Percentiles rank a stretch among this genome's conserved stretches.
Evolutionary conservation across 2,113 vertebrate species (phyloP).

Genomic region (Onychostruthus taczanowskii): DNA sequence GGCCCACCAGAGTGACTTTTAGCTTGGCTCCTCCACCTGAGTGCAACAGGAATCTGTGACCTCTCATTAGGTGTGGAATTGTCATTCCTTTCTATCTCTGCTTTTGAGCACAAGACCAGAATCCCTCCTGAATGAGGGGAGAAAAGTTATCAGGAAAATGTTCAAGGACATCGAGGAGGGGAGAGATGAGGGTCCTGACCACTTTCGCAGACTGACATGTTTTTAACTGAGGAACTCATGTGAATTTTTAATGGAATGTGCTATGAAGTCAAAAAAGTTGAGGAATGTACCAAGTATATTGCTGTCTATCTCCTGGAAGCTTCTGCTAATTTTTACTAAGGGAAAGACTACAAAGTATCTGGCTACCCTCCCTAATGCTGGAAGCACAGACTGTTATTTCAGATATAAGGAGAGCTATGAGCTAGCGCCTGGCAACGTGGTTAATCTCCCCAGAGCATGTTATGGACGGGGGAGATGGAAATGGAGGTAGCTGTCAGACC

Average conservation of each 20-base stretch:
- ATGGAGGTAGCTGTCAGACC: constrained; percentile 26
- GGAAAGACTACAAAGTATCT: background rate
- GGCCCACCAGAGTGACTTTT: accelerated
- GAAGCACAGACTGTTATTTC: constrained; percentile 20
- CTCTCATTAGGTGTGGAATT: background rate
- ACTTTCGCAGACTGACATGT: background rate
- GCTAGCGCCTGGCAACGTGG: background rate
- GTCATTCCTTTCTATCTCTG: background rate
- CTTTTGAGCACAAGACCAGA: background rate
- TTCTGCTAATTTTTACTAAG: constrained; percentile 16
- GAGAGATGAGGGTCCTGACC: background rate
- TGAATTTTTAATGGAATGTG: background rate
- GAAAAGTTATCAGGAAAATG: background rate
- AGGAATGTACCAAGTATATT: background rate
- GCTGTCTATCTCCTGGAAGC: background rate
- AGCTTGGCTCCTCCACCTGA: background rate
- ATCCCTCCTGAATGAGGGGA: background rate
- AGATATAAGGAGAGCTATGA: constrained; percentile 16
- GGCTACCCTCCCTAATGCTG: background rate
- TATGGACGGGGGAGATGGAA: background rate
- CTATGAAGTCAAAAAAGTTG: background rate
- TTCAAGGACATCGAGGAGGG: background rate
- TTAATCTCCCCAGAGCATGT: background rate
- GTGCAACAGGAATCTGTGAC: background rate
- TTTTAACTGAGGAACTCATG: background rate